These are phyloP conservation scores for Cecropterus lyciades DNA, from an alignment of 1,140 invertebrate species.

Conservation along the genomic window DNA sequence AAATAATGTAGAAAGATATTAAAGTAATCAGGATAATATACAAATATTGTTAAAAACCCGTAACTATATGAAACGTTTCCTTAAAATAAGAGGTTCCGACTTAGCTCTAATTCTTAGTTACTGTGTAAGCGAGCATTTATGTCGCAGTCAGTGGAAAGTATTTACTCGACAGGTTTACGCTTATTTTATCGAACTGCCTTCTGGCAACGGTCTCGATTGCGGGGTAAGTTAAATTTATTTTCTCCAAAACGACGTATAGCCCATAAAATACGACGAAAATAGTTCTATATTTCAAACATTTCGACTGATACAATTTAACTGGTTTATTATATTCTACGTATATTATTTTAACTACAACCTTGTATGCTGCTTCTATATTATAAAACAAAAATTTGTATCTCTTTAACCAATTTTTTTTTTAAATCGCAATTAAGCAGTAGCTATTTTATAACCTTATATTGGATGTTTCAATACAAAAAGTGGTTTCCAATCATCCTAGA, in stretches of 20 bases:
- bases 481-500: conserved; percentile 5
- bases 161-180: conserved; percentile 22
- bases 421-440: background rate
- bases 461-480: background rate
- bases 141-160: conserved; percentile 16
- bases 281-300: conserved; percentile 23
- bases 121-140: conserved; percentile 5
- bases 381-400: too few species aligned
- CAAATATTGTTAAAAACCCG: background rate
- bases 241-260: conserved; percentile 19
- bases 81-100: background rate
- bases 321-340: background rate
- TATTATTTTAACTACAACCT: too few species aligned
- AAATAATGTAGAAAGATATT: too few species aligned
- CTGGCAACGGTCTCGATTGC: conserved; percentile 23
- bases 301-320: conserved; percentile 9
- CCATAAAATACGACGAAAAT: conserved; percentile 20
- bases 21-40: background rate
- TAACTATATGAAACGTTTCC: background rate
- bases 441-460: background rate
- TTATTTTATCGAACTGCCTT: conserved; percentile 25
- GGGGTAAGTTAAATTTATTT: conserved; percentile 25
- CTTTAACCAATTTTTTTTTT: too few species aligned
- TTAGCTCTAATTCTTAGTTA: background rate
- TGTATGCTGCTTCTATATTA: too few species aligned